phyloP scores from a whole-genome alignment of 2,888 invertebrate genomes.

The Laspeyria flexula region DNA sequence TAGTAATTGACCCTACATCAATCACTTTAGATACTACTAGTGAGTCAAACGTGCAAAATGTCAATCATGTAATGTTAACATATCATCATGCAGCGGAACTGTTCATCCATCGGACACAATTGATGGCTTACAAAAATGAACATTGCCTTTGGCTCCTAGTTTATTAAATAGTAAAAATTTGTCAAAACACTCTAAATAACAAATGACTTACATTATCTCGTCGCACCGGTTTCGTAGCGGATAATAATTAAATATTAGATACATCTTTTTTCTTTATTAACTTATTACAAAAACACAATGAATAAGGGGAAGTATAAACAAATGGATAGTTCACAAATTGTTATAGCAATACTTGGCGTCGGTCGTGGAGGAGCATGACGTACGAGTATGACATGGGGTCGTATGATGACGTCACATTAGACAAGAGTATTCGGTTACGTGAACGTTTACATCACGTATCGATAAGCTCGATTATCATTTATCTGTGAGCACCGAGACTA shows the following conservation, averaged over 20 bases:
- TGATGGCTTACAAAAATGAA: conserved; percentile 66
- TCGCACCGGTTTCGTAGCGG: conserved; percentile 77
- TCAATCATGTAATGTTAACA: conserved; percentile 56
- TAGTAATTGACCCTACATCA: conserved; percentile 29
- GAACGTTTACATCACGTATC: conserved; percentile 25
- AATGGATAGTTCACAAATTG: conserved; percentile 23
- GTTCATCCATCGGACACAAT: conserved; percentile 72
- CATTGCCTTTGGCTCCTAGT: conserved; percentile 64
- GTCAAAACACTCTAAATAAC: conserved; percentile 71
- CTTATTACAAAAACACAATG: conserved; percentile 26
- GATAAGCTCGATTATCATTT: conserved; percentile 34
- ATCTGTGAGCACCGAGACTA: conserved; percentile 27
- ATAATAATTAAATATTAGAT: conserved; percentile 67
- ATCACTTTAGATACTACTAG: conserved; percentile 58
- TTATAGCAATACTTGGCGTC: conserved; percentile 2
- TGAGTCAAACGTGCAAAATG: conserved; percentile 71
- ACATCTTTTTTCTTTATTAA: conserved; percentile 30
- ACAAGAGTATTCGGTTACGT: conserved; percentile 6
- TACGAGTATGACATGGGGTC: too few relatives aligned
- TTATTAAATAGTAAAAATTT: conserved; percentile 63
- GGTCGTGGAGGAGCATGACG: not conserved
- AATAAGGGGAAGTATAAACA: conserved; percentile 17
- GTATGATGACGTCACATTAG: conserved; percentile 10
- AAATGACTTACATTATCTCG: conserved; percentile 84
- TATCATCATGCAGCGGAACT: conserved; percentile 74